Percentiles rank a stretch among this genome's conserved stretches.
Conservation (phyloP, 2,113 vertebrate genomes). For the Urocolius indicus region DNA sequence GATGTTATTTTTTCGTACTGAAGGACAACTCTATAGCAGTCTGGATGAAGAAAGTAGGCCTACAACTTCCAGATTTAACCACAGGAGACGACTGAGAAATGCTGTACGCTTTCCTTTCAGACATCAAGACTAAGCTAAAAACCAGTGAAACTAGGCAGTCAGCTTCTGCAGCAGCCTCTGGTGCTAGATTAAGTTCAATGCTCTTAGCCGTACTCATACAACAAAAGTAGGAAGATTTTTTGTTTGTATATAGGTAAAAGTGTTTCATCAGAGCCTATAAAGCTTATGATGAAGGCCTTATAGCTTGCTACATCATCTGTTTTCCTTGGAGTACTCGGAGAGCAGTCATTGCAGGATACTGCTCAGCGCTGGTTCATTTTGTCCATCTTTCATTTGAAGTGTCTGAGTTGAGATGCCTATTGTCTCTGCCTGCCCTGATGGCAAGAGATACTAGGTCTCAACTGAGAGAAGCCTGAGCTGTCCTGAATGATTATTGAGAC, state of each 20-base stretch:
- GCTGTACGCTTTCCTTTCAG: not conserved
- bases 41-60: not conserved
- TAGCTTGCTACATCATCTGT: not conserved
- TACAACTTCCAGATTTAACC: not conserved
- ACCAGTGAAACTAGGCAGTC: not conserved
- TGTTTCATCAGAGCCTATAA: not conserved
- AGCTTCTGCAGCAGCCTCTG: accelerated
- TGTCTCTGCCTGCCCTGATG: not conserved
- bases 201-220: not conserved
- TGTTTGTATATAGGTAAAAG: not conserved
- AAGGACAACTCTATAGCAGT: not conserved
- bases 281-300: not conserved
- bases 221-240: not conserved
- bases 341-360: not conserved
- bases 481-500: not conserved
- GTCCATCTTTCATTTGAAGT: not conserved
- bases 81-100: not conserved
- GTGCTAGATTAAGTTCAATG: not conserved
- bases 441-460: not conserved
- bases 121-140: not conserved
- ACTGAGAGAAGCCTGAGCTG: not conserved
- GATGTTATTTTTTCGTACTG: not conserved
- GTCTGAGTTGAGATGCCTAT: not conserved
- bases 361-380: not conserved
- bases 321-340: not conserved